Evolutionary conservation across 2,113 vertebrate genomes (phyloP).

Genomic region (Paramormyrops kingsleyae): DNA sequence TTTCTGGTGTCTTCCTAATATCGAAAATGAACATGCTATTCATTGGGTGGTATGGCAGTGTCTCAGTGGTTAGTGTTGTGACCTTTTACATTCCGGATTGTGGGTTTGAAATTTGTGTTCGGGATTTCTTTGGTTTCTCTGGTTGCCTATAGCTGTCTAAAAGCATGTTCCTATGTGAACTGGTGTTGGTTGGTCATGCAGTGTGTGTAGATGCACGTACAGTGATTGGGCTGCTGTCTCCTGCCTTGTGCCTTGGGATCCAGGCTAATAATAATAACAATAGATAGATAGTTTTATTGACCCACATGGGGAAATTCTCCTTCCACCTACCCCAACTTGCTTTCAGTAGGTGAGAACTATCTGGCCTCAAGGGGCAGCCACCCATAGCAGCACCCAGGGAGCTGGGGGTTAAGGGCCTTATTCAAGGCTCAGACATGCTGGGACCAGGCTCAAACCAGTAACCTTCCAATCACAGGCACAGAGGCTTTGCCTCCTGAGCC

Average conservation of each 20-base stretch:
- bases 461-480: too few relatives aligned
- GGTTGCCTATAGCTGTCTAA: neutral
- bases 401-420: too few relatives aligned
- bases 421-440: too few relatives aligned
- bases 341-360: too few relatives aligned
- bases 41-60: neutral
- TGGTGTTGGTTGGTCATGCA: neutral
- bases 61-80: neutral
- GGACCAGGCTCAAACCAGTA: too few relatives aligned
- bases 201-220: neutral
- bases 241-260: neutral
- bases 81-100: neutral
- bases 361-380: too few relatives aligned
- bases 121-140: neutral
- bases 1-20: neutral
- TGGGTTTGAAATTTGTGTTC: neutral
- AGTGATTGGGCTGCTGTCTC: neutral
- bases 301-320: too few relatives aligned
- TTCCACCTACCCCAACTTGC: too few relatives aligned
- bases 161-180: neutral
- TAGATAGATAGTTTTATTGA: neutral
- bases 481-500: too few relatives aligned
- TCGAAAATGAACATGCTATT: neutral
- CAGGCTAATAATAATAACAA: neutral
- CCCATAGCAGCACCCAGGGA: too few relatives aligned